These are phyloP conservation scores for Dicrostonyx torquatus DNA, from an alignment of 2,797 vertebrate species.

Conservation along the genomic window DNA sequence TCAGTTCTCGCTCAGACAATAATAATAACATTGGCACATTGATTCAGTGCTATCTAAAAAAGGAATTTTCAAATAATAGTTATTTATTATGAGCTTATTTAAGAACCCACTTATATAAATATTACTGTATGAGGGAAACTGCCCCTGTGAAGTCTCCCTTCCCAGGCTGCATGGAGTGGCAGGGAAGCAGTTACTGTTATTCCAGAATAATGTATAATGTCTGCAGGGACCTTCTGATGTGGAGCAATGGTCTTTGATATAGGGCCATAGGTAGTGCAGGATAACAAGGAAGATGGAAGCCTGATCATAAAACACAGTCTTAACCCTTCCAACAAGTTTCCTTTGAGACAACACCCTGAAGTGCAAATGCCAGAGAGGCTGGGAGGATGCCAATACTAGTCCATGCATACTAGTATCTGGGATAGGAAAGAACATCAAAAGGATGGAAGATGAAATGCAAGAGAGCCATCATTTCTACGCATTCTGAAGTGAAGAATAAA, in stretches of 20 bases:
- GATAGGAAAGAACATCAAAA: background rate
- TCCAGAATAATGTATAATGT: fast-evolving
- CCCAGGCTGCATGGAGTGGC: background rate
- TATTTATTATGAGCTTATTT: slow-evolving; percentile 28
- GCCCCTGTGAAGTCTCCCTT: background rate
- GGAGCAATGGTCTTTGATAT: background rate
- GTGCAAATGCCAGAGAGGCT: fast-evolving
- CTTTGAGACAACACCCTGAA: background rate
- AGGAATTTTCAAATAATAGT: slow-evolving; percentile 27
- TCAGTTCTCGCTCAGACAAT: background rate
- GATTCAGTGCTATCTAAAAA: slow-evolving; percentile 14
- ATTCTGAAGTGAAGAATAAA: background rate
- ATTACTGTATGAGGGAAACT: background rate
- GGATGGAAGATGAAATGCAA: background rate
- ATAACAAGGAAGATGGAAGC: background rate
- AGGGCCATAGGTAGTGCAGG: too few species aligned
- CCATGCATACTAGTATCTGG: background rate
- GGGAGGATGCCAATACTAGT: background rate
- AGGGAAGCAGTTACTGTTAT: background rate
- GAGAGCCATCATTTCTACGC: background rate
- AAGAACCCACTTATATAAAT: background rate
- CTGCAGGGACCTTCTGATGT: background rate
- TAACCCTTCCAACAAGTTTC: background rate
- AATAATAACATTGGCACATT: slow-evolving; percentile 5
- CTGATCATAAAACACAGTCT: background rate